Percentiles rank a stretch among this genome's conserved stretches.
These are phyloP conservation scores for Cyprinodon variegatus DNA, from an alignment of 2,113 vertebrate species.

Conservation along the genomic window DNA sequence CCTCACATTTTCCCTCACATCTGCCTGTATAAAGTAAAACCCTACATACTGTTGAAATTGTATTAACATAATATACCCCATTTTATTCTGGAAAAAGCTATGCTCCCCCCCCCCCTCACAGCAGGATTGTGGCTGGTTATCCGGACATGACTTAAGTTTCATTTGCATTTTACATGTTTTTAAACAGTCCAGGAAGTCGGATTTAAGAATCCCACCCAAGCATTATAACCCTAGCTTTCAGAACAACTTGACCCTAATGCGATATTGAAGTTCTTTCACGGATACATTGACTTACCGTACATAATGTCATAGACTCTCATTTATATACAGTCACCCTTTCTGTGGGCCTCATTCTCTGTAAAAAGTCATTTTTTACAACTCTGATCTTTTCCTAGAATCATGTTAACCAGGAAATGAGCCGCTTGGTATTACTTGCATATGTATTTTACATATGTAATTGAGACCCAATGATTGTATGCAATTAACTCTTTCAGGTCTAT, in stretches of 20 bases:
- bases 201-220: slow-evolving; percentile 18
- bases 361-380: slow-evolving; percentile 35
- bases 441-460: slow-evolving; percentile 57
- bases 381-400: slow-evolving; percentile 56
- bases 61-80: slow-evolving; percentile 35
- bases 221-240: slow-evolving; percentile 44
- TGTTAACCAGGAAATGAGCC: slow-evolving; percentile 56
- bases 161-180: slow-evolving; percentile 19
- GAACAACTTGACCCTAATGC: slow-evolving; percentile 37
- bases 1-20: background rate
- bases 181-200: slow-evolving; percentile 33
- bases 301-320: background rate
- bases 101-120: slow-evolving; percentile 11
- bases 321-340: slow-evolving; percentile 11
- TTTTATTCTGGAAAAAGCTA: slow-evolving; percentile 12
- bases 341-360: slow-evolving; percentile 29
- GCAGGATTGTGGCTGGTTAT: slow-evolving; percentile 28
- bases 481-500: slow-evolving; percentile 57
- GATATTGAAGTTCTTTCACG: slow-evolving; percentile 18
- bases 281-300: background rate
- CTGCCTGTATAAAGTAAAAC: slow-evolving; percentile 35
- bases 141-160: slow-evolving; percentile 15
- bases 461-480: slow-evolving; percentile 39
- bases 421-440: slow-evolving; percentile 38
- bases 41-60: slow-evolving; percentile 52